Evolutionary conservation across 2,888 invertebrate genomes (phyloP), one percentile per base, ranked within the genome.

Genomic region (Lucinisca nassula): DNA sequence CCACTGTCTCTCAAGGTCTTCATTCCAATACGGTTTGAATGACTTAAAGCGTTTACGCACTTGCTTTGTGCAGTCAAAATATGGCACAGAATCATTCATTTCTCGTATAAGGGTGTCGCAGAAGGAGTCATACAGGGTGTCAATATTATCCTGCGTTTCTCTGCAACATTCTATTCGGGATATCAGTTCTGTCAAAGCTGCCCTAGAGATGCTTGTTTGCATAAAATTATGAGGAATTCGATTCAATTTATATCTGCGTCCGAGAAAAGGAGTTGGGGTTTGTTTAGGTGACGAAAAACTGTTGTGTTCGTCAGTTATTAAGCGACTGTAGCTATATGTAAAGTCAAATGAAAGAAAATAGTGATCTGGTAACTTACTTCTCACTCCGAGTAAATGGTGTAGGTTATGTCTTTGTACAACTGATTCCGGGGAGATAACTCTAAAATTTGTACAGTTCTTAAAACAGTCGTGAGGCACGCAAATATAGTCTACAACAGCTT

Each of bases 381-480:
- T 45, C 8, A 17, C 10, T 45, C 45, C 45, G 10, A 45, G 45
- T 17, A 45, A 17, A 45, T 45, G 45, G 10, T 45, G 45, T 12
- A 45, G 45, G 45, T 45, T 45, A 45, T 45, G 45, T 12, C 45
- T 8, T 12, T 45, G 45, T 8, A n/a, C n/a, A n/a, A n/a, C n/a
- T n/a, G n/a, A n/a, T n/a, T n/a, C n/a, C n/a, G n/a, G n/a, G n/a
- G n/a, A 45, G 17, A 45, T 45, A 45, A 45, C 45, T 45, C 45
- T 8, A 45, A 45, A 45, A 45, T 45, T 45, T 12, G 45, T 12
- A 45, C 45, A 45, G 45, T 45, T 45, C 17, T 45, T 45, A 45
- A 12, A 45, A 45, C 45, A n/a, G n/a, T 73, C 40, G 24, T 73
- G 73, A 14, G 73, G 73, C 27, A 73, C 73, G 27, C 73, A 73